Conservation (phyloP, 2,888 invertebrate species). For the Drosophila meridiana region DNA sequence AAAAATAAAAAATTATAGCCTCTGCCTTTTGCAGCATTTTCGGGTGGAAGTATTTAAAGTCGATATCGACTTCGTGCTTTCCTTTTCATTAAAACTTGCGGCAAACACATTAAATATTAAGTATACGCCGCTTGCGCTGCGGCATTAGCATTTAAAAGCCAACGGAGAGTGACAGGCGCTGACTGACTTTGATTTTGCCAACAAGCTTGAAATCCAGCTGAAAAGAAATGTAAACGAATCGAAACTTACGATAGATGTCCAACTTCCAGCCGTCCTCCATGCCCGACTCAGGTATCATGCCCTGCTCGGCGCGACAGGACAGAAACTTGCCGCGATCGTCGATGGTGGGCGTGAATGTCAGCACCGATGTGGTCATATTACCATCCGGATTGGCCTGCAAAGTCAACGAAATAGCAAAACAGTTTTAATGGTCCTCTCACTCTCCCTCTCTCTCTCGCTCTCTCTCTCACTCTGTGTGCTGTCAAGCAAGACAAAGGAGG, state of each 20-base stretch:
- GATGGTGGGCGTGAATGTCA: constrained; percentile 91
- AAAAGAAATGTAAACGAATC: constrained; percentile 30
- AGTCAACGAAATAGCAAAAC: constrained; percentile 36
- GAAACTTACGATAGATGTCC: constrained; percentile 92
- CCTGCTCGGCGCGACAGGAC: constrained; percentile 92
- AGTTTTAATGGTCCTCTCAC: constrained; percentile 41
- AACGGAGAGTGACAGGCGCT: constrained; percentile 1
- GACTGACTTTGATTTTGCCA: constrained; percentile 45
- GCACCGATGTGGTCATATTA: constrained; percentile 91
- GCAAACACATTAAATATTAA: constrained; percentile 69
- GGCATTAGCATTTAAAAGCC: constrained; percentile 25
- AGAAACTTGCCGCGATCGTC: constrained; percentile 92
- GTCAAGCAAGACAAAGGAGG: constrained; percentile 48
- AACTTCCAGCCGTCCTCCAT: constrained; percentile 93
- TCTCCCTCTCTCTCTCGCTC: not conserved
- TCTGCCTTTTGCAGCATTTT: constrained; percentile 55
- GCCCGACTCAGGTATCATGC: constrained; percentile 90
- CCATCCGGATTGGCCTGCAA: constrained; percentile 86
- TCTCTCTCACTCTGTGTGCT: constrained; percentile 23
- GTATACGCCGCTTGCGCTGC: constrained; percentile 48
- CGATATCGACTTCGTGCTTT: constrained; percentile 50
- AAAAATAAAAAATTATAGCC: constrained; percentile 16
- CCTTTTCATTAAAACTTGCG: constrained; percentile 73
- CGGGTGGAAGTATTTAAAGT: constrained; percentile 54
- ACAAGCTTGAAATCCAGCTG: not conserved